Conservation (phyloP, 2,888 invertebrate species). For the Eristalinus aeneus region DNA sequence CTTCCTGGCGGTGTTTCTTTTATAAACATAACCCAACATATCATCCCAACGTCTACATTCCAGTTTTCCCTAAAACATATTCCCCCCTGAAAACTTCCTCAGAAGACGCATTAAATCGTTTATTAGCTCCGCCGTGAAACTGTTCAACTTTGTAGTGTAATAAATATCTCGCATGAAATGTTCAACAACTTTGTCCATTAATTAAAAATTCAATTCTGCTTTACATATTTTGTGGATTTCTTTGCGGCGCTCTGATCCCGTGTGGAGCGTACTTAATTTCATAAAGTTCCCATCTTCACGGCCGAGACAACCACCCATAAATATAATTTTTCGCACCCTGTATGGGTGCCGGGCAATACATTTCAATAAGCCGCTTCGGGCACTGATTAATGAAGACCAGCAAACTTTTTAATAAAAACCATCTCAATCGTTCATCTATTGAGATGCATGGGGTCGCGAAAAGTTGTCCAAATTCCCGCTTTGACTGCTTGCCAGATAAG, state of each 20-base stretch:
- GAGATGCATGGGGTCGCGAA: neutral
- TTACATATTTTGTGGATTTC: constrained; percentile 53
- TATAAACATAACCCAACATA: no score
- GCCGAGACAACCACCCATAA: constrained; percentile 56
- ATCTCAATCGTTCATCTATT: neutral
- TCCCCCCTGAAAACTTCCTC: neutral
- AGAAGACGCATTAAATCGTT: constrained; percentile 5
- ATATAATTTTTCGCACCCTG: constrained; percentile 59
- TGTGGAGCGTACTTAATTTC: constrained; percentile 18
- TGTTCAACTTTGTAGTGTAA: constrained; percentile 67
- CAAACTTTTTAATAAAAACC: constrained; percentile 53
- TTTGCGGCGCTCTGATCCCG: constrained; percentile 47
- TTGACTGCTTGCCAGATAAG: constrained; percentile 19
- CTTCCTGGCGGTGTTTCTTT: no score
- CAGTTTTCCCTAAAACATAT: neutral
- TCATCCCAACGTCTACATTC: no score
- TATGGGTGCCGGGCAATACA: constrained; percentile 48
- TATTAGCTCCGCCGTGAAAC: neutral
- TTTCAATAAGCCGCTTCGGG: constrained; percentile 60
- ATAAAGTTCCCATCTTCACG: constrained; percentile 7
- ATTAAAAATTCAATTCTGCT: constrained; percentile 78
- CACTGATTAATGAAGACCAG: constrained; percentile 56
- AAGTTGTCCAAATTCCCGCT: constrained; percentile 11
- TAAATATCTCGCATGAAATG: constrained; percentile 72
- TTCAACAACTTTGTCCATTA: constrained; percentile 79